Base-by-base conservation (phyloP, 2,797 vertebrate species). In the Tokudaia muenninki region DNA sequence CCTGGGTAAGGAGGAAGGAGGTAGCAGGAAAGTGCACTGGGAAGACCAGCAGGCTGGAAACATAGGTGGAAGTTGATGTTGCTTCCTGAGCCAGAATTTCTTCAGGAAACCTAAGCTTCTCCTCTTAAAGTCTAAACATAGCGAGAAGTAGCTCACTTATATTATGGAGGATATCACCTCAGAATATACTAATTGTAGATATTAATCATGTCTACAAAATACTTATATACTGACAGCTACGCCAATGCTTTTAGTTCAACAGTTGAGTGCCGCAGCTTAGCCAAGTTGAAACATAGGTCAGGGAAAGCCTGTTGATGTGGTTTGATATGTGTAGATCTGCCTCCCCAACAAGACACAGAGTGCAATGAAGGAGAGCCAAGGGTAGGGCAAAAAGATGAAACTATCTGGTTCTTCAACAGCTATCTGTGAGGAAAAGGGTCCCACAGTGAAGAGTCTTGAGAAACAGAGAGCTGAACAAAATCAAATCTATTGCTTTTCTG, bases 401-500 rank as follows among this genome's bases (percentile, higher is more conserved):
- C 57, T 61, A 29, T 61, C 59, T 6, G 14, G n/a, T 19, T 55
- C 19, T 87, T 95, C 14, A 87, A 82, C 6, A 92, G 31, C 14
- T 52, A 29, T 55, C 65, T 86, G 55, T 59, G 4, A 87, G 90
- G 61, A 37, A 13, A 94, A 80, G 3, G 61, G 55, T 67, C 50
- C 67, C 29, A 16, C 5, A 12, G 31, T 55, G 47, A 90, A 92
- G 81, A 72, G 63, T 41, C 24, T 55, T 91, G 82, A 91, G 87
- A 80, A 82, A 84, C 24, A 55, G 13, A 29, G 24, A 52, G 41
- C 93, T 78, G 90, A 86, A 55, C 47, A 90, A 92, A 83, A 83
- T 80, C 83, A 87, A 80, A 44, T 6, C 79, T 91, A 70, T 80
- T 75, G 44, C n/a, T 84, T 95, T 92, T 74, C 87, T 74, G 13